Evolutionary conservation across 2,797 vertebrate species (phyloP), one percentile per base, ranked within the genome.

Genomic region (Spinus pinus): DNA sequence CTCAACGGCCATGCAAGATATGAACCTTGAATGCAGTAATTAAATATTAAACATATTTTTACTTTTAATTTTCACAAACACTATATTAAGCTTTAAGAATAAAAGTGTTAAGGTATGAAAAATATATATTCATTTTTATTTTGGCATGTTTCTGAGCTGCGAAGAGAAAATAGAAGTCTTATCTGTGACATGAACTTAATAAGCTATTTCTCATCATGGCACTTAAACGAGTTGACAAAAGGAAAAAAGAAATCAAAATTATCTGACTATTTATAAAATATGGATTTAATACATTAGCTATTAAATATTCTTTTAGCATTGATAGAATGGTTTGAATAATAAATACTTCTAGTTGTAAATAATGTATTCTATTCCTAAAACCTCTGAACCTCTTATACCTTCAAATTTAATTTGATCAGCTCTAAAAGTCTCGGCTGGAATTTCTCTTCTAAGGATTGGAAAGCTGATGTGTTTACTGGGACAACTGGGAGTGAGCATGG

Each of bases 231-330:
- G 11, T 56, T 75, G 58, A 75, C 25, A 62, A 86, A 88, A 88
- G 46, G 35, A 62, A 83, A 86, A 88, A 60, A 56, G 42, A 80
- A 96, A 79, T 79, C 1, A 88, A 84, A 92, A 75, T 92, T 69
- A 81, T 84, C 87, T 89, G 62, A 66, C 39, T 85, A 69, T 72
- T 93, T 71, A 80, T 79, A 82, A 86, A 88, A 92, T 91, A 86
- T 51, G 19, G 42, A 91, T 89, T 89, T 87, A 91, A 69, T 70
- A 84, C 12, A 49, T 89, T 77, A 66, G 13, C 37, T 47, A 87
- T 93, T 89, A 95, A 94, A 92, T 75, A 94, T 77, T 95, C 37
- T 53, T 91, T 70, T 87, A 93, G 31, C 67, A 51, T 64, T 83
- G 57, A 71, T 78, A 81, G 49, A 84, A 85, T 37, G 31, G 39